These are phyloP conservation scores for Platycheirus albimanus DNA, from an alignment of 2,888 invertebrate species.

Conservation along the genomic window DNA sequence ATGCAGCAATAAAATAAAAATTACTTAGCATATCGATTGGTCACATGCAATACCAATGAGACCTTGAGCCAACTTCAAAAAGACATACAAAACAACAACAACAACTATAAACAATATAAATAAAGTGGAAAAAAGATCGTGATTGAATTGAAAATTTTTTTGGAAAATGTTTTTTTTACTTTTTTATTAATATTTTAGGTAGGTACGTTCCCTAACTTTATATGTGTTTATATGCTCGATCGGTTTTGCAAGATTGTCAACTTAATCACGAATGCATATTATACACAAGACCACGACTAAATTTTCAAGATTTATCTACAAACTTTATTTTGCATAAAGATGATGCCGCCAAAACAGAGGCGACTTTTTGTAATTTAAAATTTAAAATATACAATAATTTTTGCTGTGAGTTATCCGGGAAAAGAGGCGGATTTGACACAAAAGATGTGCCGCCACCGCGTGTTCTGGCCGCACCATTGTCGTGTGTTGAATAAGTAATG, in stretches of 20 bases:
- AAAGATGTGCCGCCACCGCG: constrained; percentile 67
- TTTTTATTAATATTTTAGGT: no score
- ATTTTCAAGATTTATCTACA: neutral
- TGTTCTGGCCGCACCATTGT: no score
- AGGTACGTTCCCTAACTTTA: no score
- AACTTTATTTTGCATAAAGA: neutral
- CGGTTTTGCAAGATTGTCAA: constrained; percentile 32
- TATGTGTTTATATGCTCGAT: constrained; percentile 4
- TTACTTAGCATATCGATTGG: constrained; percentile 71
- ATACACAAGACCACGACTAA: constrained; percentile 29
- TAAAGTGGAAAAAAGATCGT: constrained; percentile 44
- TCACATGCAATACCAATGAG: constrained; percentile 57
- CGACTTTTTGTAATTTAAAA: constrained; percentile 15
- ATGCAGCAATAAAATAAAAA: constrained; percentile 70
- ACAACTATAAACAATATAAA: neutral
- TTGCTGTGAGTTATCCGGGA: constrained; percentile 22
- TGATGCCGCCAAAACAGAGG: constrained; percentile 42
- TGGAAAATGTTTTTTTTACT: constrained; percentile 16
- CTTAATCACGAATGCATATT: constrained; percentile 70
- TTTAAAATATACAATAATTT: constrained; percentile 1
- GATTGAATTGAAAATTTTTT: constrained; percentile 66
- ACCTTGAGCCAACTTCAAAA: neutral
- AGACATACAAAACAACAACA: neutral
- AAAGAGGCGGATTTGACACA: constrained; percentile 53
- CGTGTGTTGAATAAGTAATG: constrained; percentile 69